Conservation (phyloP, 2,797 vertebrate genomes). For the Siniperca obscura region DNA sequence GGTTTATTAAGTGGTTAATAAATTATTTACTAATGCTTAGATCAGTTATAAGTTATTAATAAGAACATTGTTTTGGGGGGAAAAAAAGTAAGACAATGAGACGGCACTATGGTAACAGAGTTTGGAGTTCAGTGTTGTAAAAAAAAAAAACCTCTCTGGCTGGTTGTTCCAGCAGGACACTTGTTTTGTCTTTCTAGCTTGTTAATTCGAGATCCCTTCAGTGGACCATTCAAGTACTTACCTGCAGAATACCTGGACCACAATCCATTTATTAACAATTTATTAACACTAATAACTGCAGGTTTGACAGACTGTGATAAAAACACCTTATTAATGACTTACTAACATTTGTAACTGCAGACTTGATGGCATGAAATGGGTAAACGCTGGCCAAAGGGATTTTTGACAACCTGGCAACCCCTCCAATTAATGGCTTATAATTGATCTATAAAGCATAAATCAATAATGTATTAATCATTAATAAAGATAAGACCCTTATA, state of each 20-base stretch:
- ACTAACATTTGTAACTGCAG: constrained; percentile 2
- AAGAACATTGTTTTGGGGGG: background rate
- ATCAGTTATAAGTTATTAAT: background rate
- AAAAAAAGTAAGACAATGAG: too few species aligned
- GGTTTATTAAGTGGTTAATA: background rate
- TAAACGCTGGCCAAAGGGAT: background rate
- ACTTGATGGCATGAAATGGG: background rate
- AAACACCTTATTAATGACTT: background rate
- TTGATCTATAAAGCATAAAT: too few species aligned
- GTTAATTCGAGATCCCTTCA: background rate
- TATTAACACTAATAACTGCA: background rate
- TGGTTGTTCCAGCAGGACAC: background rate
- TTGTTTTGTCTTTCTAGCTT: background rate
- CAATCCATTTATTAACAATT: background rate
- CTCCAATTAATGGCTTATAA: background rate
- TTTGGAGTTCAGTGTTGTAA: background rate
- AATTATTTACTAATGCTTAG: background rate
- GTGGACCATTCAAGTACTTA: background rate
- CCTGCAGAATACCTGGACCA: too few species aligned
- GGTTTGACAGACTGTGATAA: background rate
- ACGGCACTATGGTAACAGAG: too few species aligned
- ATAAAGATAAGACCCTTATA: background rate
- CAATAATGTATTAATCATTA: background rate
- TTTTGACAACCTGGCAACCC: background rate
- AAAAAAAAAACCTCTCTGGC: background rate